Conservation (phyloP, 2,113 vertebrate genomes). For the Archilochus colubris region DNA sequence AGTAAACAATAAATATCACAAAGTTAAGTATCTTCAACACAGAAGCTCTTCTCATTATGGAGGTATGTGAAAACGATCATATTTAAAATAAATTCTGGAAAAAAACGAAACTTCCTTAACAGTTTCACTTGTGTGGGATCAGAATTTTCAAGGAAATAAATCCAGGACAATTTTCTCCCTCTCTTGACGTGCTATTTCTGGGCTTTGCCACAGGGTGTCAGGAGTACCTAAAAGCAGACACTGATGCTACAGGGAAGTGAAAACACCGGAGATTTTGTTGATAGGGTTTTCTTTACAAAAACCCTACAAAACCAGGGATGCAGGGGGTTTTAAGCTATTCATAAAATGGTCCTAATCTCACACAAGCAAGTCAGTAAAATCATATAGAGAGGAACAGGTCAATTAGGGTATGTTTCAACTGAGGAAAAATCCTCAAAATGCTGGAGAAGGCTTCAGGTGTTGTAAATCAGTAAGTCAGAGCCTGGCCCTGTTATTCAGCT, state of each 20-base stretch:
- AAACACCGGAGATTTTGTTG: rapidly evolving
- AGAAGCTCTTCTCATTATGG: not conserved
- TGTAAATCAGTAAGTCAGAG: not conserved
- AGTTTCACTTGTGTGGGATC: not conserved
- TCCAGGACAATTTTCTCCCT: not conserved
- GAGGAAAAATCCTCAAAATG: not conserved
- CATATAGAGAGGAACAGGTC: not conserved
- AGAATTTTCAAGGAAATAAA: not conserved
- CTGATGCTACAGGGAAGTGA: rapidly evolving
- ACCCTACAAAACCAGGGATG: not conserved
- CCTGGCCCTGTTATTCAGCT: not conserved
- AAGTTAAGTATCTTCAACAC: not conserved
- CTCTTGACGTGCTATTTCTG: not conserved
- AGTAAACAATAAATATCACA: not conserved
- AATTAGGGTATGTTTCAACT: not conserved
- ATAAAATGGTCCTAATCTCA: not conserved
- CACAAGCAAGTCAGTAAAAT: not conserved
- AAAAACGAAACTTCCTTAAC: not conserved
- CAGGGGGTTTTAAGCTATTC: not conserved
- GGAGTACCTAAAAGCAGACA: rapidly evolving
- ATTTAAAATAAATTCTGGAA: not conserved
- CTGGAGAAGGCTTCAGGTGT: not conserved
- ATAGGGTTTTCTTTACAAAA: not conserved
- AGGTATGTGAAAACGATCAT: too few species aligned
- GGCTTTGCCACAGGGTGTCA: not conserved